Conservation (phyloP, 2,113 vertebrate genomes). For the Poicephalus gulielmi region DNA sequence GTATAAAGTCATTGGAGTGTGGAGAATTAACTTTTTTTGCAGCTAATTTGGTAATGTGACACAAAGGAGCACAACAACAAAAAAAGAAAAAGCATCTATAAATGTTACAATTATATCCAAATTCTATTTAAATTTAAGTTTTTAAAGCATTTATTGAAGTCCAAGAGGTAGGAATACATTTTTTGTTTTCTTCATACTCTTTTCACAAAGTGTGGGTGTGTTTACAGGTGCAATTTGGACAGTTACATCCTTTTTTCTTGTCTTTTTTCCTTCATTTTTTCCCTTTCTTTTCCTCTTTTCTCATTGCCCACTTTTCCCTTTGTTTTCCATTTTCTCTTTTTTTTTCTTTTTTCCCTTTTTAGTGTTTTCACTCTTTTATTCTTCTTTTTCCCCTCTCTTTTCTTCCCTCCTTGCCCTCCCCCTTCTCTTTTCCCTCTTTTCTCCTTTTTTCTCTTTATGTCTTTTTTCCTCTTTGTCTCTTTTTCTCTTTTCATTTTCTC, state of each 20-base stretch:
- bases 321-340: background rate
- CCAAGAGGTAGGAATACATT: background rate
- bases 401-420: background rate
- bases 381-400: background rate
- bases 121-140: background rate
- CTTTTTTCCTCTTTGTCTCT: accelerated
- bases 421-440: background rate
- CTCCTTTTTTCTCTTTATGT: background rate
- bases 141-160: background rate
- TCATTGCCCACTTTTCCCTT: background rate
- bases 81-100: background rate
- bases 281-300: background rate
- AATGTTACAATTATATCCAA: background rate
- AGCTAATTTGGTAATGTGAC: background rate
- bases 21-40: background rate
- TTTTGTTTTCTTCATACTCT: background rate
- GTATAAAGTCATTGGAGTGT: background rate
- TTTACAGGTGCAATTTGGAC: background rate
- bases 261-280: background rate
- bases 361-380: background rate
- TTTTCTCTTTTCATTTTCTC: background rate
- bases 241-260: background rate
- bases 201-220: accelerated
- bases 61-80: background rate
- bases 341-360: background rate